These are phyloP conservation scores for Cheirogaleus medius DNA, from an alignment of 2,113 vertebrate genomes.

Conservation along the genomic window DNA sequence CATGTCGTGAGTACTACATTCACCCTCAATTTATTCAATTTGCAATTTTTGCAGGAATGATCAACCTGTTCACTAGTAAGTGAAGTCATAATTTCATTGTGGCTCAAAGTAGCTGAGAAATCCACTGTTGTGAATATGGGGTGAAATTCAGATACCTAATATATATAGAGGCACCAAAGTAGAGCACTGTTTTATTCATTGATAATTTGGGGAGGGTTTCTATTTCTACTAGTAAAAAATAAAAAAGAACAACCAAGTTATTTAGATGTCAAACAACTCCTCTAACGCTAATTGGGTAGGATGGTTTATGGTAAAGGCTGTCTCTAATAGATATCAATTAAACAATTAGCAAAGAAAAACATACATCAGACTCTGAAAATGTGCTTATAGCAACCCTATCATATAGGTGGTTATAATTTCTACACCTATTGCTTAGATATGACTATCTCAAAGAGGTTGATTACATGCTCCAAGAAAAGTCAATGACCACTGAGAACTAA, in stretches of 20 bases:
- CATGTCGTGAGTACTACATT: background rate
- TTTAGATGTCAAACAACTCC: background rate
- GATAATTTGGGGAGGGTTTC: background rate
- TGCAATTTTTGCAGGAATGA: background rate
- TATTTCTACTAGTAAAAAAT: background rate
- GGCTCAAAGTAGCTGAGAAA: background rate
- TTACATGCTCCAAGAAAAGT: background rate
- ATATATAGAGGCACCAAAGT: background rate
- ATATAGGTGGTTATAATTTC: background rate
- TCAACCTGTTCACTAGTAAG: background rate
- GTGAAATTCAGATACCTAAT: background rate
- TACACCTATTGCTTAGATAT: background rate
- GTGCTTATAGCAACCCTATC: background rate
- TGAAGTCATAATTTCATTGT: background rate
- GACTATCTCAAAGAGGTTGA: background rate
- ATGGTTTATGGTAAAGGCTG: background rate
- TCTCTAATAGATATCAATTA: background rate
- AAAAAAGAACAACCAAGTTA: background rate
- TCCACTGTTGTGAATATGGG: background rate
- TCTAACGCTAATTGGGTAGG: background rate
- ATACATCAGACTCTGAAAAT: background rate
- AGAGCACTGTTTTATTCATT: background rate
- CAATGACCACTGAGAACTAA: background rate
- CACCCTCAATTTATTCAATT: background rate
- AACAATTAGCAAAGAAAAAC: constrained; percentile 32